phyloP scores from a whole-genome alignment of 2,888 invertebrate genomes.

The Timandra comae region DNA sequence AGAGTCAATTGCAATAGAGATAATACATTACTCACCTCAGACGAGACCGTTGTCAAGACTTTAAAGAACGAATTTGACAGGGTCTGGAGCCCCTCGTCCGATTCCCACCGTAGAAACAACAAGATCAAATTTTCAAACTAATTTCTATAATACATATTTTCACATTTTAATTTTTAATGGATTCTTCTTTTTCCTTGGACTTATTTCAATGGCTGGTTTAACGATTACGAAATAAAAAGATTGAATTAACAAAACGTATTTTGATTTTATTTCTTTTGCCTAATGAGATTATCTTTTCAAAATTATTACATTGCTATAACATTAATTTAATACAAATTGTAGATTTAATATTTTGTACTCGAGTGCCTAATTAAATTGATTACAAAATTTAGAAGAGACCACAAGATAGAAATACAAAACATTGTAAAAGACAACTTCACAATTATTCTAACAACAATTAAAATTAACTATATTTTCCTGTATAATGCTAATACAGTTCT shows the following conservation, averaged over 20 bases:
- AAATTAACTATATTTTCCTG: no score
- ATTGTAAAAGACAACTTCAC: no score
- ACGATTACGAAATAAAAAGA: no score
- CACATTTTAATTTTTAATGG: conserved; percentile 2
- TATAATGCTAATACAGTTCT: no score
- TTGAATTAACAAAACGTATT: conserved; percentile 58
- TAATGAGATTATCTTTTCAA: conserved; percentile 46
- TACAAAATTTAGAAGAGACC: conserved; percentile 18
- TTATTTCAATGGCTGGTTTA: no score
- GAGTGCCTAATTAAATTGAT: conserved; percentile 46
- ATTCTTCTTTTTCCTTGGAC: conserved; percentile 12
- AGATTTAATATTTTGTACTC: conserved; percentile 62
- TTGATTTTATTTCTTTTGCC: conserved; percentile 56
- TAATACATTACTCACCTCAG: conserved; percentile 45
- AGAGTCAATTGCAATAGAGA: conserved; percentile 40
- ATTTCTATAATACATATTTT: not conserved
- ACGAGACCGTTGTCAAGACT: conserved; percentile 29
- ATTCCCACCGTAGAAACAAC: conserved; percentile 4
- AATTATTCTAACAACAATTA: no score
- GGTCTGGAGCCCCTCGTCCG: conserved; percentile 34
- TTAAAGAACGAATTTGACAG: conserved; percentile 48
- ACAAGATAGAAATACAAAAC: conserved; percentile 5
- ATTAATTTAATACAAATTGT: conserved; percentile 31
- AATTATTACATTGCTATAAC: conserved; percentile 34
- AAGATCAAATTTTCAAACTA: not conserved